Percentiles rank a stretch among this genome's conserved stretches.
Evolutionary conservation across 2,797 vertebrate species (phyloP).

Genomic region (Caiman crocodilus): DNA sequence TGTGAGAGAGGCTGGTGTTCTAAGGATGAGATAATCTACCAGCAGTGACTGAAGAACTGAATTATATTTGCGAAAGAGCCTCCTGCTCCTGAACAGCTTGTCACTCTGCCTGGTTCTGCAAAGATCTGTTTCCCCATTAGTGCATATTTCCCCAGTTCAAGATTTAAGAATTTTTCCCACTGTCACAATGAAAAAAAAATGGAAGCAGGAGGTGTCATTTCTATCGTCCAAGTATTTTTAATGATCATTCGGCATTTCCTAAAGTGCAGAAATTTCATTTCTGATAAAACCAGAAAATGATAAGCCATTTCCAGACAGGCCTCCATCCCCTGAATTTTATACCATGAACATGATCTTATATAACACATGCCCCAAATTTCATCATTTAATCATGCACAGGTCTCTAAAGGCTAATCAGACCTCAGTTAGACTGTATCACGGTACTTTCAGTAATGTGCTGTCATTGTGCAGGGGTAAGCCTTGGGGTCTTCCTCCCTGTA

Average conservation of each 20-base stretch:
- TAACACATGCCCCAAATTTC: constrained; percentile 37
- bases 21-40: constrained; percentile 48
- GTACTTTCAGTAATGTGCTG: constrained; percentile 39
- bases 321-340: not conserved
- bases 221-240: constrained; percentile 25
- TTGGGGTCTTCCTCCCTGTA: constrained; percentile 58
- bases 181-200: constrained; percentile 41
- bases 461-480: constrained; percentile 32
- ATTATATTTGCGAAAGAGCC: constrained; percentile 54
- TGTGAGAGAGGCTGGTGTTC: not conserved
- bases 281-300: constrained; percentile 20
- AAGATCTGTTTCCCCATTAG: constrained; percentile 54
- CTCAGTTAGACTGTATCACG: constrained; percentile 70
- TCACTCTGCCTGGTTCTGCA: constrained; percentile 23
- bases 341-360: constrained; percentile 50
- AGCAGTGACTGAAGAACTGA: not conserved
- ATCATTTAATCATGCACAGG: constrained; percentile 59
- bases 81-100: constrained; percentile 28
- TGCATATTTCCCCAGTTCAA: constrained; percentile 4
- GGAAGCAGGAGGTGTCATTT: constrained; percentile 32
- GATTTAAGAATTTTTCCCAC: constrained; percentile 30
- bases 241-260: constrained; percentile 54
- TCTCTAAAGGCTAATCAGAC: constrained; percentile 67
- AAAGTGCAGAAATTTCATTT: constrained; percentile 40
- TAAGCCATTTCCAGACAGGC: constrained; percentile 27